These are phyloP conservation scores for Ptilonorhynchus violaceus DNA, from an alignment of 2,113 vertebrate genomes.

Conservation along the genomic window DNA sequence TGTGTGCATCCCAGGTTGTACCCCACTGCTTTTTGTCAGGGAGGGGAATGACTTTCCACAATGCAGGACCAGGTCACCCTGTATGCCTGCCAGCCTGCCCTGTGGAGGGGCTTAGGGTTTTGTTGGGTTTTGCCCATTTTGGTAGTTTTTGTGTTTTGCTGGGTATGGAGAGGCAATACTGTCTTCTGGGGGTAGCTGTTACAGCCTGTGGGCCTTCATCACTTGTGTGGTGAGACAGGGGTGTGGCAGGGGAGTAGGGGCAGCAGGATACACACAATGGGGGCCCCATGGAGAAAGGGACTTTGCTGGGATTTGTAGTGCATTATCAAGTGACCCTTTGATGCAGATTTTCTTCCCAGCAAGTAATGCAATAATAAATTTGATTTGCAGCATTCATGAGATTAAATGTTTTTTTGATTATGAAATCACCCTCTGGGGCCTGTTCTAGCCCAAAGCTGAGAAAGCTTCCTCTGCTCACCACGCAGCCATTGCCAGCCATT, in stretches of 20 bases:
- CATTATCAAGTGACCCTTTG: constrained; percentile 2
- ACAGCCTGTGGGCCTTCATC: background rate
- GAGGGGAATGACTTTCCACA: background rate
- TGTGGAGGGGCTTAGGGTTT: background rate
- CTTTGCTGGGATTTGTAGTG: constrained; percentile 22
- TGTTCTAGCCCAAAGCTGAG: constrained; percentile 70
- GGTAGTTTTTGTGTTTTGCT: background rate
- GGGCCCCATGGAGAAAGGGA: background rate
- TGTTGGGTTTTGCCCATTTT: background rate
- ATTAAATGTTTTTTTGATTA: constrained; percentile 74
- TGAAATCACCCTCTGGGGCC: constrained; percentile 75
- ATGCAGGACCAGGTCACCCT: rapidly evolving
- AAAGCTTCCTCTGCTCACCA: constrained; percentile 54
- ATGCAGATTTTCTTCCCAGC: constrained; percentile 60
- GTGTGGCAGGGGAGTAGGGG: background rate
- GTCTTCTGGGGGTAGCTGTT: background rate
- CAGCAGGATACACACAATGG: rapidly evolving
- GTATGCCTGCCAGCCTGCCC: background rate
- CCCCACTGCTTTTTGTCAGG: background rate
- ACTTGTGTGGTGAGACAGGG: background rate
- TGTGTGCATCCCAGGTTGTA: background rate
- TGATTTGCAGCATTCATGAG: constrained; percentile 68
- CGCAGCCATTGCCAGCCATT: constrained; percentile 68
- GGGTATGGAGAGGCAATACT: background rate
- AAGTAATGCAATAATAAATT: constrained; percentile 75